These are phyloP conservation scores for Priocnemis perturbator DNA, from an alignment of 2,888 invertebrate species.

Conservation along the genomic window DNA sequence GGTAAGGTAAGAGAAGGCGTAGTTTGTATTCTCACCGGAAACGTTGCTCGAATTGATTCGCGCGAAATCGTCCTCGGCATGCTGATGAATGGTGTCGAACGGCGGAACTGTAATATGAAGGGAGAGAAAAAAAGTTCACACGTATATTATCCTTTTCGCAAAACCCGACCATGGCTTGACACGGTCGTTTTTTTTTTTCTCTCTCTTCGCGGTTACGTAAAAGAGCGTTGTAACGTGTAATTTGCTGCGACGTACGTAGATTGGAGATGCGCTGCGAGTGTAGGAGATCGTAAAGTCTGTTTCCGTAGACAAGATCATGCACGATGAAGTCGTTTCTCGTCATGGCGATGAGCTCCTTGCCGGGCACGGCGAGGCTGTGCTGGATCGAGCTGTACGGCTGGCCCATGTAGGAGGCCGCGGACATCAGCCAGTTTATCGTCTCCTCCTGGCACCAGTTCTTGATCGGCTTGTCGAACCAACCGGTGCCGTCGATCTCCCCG, in stretches of 20 bases:
- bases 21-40: constrained; percentile 45
- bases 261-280: constrained; percentile 62
- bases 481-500: constrained; percentile 65
- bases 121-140: too few species aligned
- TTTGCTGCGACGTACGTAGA: constrained; percentile 54
- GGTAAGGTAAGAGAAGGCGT: not conserved
- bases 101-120: constrained; percentile 51
- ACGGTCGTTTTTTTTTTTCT: too few species aligned
- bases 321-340: constrained; percentile 64
- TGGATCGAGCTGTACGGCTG: constrained; percentile 66
- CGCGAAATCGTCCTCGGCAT: constrained; percentile 50
- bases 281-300: constrained; percentile 65
- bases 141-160: too few species aligned
- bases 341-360: constrained; percentile 63
- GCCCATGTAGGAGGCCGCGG: constrained; percentile 65
- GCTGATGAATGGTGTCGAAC: constrained; percentile 41
- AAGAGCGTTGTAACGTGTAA: not conserved
- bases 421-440: constrained; percentile 77
- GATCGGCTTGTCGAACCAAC: constrained; percentile 78
- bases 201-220: not conserved
- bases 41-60: constrained; percentile 42
- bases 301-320: constrained; percentile 67
- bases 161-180: too few species aligned
- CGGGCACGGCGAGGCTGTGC: constrained; percentile 66
- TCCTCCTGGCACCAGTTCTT: constrained; percentile 79